These are phyloP conservation scores for Andrena marginata DNA, from an alignment of 2,888 invertebrate species.

Conservation along the genomic window DNA sequence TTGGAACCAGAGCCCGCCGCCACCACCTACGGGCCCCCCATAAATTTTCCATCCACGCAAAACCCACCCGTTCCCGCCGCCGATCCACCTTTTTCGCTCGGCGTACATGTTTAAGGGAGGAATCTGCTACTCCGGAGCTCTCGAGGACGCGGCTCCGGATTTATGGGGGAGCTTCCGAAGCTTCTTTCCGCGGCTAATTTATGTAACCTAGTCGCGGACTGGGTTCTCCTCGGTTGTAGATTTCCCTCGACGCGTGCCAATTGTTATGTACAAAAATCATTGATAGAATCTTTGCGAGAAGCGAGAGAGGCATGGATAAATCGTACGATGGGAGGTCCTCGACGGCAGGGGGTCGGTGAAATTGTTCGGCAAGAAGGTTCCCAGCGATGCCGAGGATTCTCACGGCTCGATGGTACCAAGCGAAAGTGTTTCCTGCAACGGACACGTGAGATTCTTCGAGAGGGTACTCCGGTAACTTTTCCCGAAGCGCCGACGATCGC, in stretches of 20 bases:
- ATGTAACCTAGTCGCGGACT: neutral
- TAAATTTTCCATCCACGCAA: slow-evolving; percentile 79
- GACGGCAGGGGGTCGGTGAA: too few species aligned
- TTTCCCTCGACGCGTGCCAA: neutral
- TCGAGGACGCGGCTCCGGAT: slow-evolving; percentile 16
- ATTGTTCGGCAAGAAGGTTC: too few species aligned
- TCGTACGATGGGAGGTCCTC: too few species aligned
- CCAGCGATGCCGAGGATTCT: too few species aligned
- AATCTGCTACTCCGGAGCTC: slow-evolving; percentile 16
- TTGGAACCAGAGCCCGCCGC: slow-evolving; percentile 35
- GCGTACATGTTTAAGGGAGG: slow-evolving; percentile 25
- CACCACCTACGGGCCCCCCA: slow-evolving; percentile 63
- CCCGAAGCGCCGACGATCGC: neutral
- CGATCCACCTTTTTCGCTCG: slow-evolving; percentile 28
- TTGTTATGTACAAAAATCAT: neutral
- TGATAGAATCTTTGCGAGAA: neutral
- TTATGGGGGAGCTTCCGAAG: slow-evolving; percentile 35
- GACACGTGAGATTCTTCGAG: neutral
- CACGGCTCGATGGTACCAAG: too few species aligned
- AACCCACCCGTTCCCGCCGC: slow-evolving; percentile 26
- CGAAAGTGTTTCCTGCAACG: too few species aligned
- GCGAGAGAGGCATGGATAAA: neutral
- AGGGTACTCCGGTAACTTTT: neutral
- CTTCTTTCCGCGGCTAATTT: slow-evolving; percentile 29
- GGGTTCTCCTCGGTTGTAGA: neutral